Evolutionary conservation across 2,888 invertebrate species (phyloP).

Genomic region (Lasius fuliginosus): DNA sequence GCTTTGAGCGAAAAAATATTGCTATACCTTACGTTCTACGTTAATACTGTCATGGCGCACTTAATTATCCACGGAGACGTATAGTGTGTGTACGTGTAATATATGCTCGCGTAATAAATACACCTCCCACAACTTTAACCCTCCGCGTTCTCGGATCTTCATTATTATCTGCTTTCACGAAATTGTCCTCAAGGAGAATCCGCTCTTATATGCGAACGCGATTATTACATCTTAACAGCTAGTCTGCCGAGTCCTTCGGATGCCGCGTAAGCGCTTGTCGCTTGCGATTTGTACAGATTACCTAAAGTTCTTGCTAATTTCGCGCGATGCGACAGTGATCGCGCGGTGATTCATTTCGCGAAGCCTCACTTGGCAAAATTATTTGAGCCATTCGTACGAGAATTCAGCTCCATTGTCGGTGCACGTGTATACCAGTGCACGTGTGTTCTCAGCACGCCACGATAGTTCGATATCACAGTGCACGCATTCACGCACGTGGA

Average conservation of each 20-base stretch:
- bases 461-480: conserved; percentile 38
- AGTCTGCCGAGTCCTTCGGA: conserved; percentile 19
- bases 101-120: conserved; percentile 64
- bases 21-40: conserved; percentile 78
- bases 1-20: conserved; percentile 83
- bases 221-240: conserved; percentile 34
- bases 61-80: conserved; percentile 71
- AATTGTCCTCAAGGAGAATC: conserved; percentile 36
- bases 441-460: conserved; percentile 25
- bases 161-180: conserved; percentile 40
- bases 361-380: conserved; percentile 41
- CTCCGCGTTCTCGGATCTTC: conserved; percentile 28
- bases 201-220: background rate
- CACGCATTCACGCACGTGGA: conserved; percentile 28
- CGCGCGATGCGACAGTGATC: conserved; percentile 18
- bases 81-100: conserved; percentile 52
- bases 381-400: conserved; percentile 48
- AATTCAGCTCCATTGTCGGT: conserved; percentile 60
- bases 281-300: conserved; percentile 51
- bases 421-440: conserved; percentile 37
- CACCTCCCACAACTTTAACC: conserved; percentile 58
- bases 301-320: conserved; percentile 42
- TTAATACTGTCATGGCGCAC: conserved; percentile 83
- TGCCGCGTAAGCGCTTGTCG: background rate
- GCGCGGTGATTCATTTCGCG: conserved; percentile 2